Evolutionary conservation across 2,797 vertebrate genomes (phyloP).

Genomic region (Enteromius anoplus): DNA sequence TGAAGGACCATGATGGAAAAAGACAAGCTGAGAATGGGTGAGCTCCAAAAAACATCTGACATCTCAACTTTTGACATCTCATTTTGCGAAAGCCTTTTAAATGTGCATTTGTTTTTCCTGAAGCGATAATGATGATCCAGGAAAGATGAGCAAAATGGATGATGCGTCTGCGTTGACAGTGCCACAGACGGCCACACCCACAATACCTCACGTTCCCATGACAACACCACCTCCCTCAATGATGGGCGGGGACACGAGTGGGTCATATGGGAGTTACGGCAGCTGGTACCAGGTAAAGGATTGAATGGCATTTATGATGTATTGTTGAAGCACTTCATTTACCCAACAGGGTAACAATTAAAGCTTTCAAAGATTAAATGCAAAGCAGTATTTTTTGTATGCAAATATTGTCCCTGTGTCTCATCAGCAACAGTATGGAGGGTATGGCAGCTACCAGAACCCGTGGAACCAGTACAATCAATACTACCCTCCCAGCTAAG

Average conservation of each 20-base stretch:
- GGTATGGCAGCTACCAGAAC: slow-evolving; percentile 78
- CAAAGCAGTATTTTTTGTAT: background rate
- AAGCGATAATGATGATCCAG: slow-evolving; percentile 73
- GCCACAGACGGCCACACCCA: slow-evolving; percentile 61
- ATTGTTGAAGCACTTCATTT: background rate
- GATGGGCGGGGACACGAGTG: slow-evolving; percentile 71
- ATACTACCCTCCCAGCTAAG: slow-evolving; percentile 82
- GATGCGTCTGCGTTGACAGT: slow-evolving; percentile 65
- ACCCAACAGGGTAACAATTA: background rate
- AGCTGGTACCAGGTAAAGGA: slow-evolving; percentile 82
- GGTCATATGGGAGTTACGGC: slow-evolving; percentile 73
- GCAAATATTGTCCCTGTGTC: slow-evolving; percentile 44
- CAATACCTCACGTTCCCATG: slow-evolving; percentile 72
- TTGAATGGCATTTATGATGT: background rate
- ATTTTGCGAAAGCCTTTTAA: background rate
- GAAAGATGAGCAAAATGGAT: slow-evolving; percentile 75
- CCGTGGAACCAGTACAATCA: slow-evolving; percentile 85
- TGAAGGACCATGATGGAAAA: slow-evolving; percentile 76
- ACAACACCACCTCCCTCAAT: slow-evolving; percentile 74
- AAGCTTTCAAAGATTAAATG: background rate
- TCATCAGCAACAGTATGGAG: slow-evolving; percentile 77
- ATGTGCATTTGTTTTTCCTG: background rate
- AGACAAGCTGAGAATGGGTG: slow-evolving; percentile 82
- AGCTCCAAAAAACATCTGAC: slow-evolving; percentile 58
- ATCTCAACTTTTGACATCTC: background rate